Base-by-base conservation (phyloP, 2,797 vertebrate species). In the Discoglossus pictus region DNA sequence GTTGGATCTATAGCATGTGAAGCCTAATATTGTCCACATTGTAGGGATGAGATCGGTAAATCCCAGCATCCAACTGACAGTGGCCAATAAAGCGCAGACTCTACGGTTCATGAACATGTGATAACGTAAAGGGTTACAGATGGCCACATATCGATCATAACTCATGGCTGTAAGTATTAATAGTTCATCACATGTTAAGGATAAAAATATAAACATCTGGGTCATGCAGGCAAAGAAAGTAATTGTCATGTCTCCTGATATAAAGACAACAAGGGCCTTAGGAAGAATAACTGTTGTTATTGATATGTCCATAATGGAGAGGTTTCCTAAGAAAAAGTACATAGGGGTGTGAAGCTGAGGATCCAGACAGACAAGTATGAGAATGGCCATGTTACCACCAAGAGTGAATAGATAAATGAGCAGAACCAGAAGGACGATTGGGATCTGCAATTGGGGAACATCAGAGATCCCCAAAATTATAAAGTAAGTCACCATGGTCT, bases 401-500 rank as follows among this genome's bases (percentile, higher is more conserved):
- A 23, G 10, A 21, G 56, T 60, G 25, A 47, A 4, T 10, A 60
- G 16, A 23, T 35, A 60, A 47, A 60, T 46, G 1, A 60, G 5
- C 4, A 60, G 24, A 40, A 60, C 40, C 40, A 46, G 10, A 35
- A 60, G 27, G 4, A 60, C 44, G 4, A 47, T 60, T 4, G 17
- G 1, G 2, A 15, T 7, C 10, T 18, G 16, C 4, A 60, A n/a
- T 5, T 7, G 18, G 21, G 56, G 25, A 10, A n/a, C 10, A n/a
- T 60, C 42, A 8, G 56, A 60, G 11, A 60, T 47, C 2, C 56
- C 56, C 13, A n/a, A 9, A 18, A 60, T 35, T 2, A 60, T 60
- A 6, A 60, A 60, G 47, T 60, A 60, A 18, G 16, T 59, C 16
- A n/a, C n/a, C n/a, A n/a, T n/a, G n/a, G n/a, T n/a, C n/a, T n/a